Base-by-base conservation (phyloP, 2,113 vertebrate genomes). In the Nannospalax galili region DNA sequence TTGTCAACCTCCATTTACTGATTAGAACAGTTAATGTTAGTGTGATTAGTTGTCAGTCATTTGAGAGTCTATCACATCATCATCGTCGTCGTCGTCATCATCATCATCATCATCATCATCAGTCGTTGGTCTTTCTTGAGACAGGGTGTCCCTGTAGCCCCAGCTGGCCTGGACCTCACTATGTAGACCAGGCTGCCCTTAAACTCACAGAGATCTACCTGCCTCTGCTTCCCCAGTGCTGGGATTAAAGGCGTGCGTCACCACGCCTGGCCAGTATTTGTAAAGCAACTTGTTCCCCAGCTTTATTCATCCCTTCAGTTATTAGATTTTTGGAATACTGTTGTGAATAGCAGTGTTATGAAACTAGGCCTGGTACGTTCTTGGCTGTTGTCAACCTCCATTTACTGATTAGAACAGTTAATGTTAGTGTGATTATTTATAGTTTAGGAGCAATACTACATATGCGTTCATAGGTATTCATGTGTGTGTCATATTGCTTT, bases 401-500 rank as follows among this genome's bases (percentile, higher is more conserved):
- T n/a, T 35, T 91, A 81, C 3, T 48, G 45, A 56, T 73, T 84
- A 62, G 42, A 88, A 52, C 56, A 87, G 58, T 35, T 28, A 77
- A 10, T 88, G 35, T 32, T 70, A n/a, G 1, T 89, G 64, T 93
- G 69, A 45, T 80, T 77, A 72, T 81, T 93, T 48, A 40, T 82
- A 65, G 64, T 88, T 93, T 90, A 42, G 84, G 69, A 95, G 77
- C 85, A 93, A 89, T 91, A 45, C 56, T 58, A 5, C 91, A 52
- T 80, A 95, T 92, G 48, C 5, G 74, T 84, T 87, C 11, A 70
- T 92, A 92, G 65, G 56, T 40, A 4, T 82, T 69, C 78, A 3
- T 79, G 8, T 84, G 32, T 95, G 92, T 89, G 48, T 84, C 70
- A n/a, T 60, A 8, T 93, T 87, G 1, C 91, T 89, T 95, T 88